Evolutionary conservation across 2,888 invertebrate species (phyloP).

Genomic region (Pterobdella sp.): DNA sequence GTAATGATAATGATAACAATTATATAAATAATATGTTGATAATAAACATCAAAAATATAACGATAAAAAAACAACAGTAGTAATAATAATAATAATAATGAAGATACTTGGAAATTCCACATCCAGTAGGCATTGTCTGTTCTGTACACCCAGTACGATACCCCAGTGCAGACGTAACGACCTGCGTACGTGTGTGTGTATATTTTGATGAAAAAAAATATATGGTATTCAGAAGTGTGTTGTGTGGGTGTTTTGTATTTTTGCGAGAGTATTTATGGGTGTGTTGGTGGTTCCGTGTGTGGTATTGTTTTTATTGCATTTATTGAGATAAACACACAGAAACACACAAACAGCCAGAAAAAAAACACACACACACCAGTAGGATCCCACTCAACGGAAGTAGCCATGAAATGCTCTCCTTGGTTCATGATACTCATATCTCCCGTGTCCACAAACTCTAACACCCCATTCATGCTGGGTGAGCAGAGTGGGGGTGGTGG

Average conservation of each 20-base stretch:
- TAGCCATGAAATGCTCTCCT: slow-evolving; percentile 81
- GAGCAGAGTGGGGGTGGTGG: not conserved
- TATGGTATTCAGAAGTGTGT: not conserved
- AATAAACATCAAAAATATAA: not conserved
- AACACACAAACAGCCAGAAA: not conserved
- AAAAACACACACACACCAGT: slow-evolving; percentile 54
- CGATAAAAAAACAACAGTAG: not conserved
- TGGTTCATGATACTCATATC: slow-evolving; percentile 91
- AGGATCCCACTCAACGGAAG: slow-evolving; percentile 98
- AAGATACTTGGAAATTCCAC: slow-evolving; percentile 80
- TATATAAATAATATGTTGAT: not conserved
- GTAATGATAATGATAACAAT: not conserved
- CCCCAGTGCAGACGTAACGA: slow-evolving; percentile 89
- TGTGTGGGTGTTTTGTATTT: not conserved
- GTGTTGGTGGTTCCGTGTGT: not conserved
- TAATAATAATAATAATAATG: not conserved
- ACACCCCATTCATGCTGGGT: slow-evolving; percentile 62
- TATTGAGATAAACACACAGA: not conserved
- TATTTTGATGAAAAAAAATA: not conserved
- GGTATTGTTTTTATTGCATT: not conserved
- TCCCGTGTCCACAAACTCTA: slow-evolving; percentile 89
- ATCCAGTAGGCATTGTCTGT: slow-evolving; percentile 80
- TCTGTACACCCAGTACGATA: slow-evolving; percentile 89
- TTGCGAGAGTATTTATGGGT: not conserved
- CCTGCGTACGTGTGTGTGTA: slow-evolving; percentile 55